phyloP scores from a whole-genome alignment of 2,888 invertebrate species.

The Helleia helle region DNA sequence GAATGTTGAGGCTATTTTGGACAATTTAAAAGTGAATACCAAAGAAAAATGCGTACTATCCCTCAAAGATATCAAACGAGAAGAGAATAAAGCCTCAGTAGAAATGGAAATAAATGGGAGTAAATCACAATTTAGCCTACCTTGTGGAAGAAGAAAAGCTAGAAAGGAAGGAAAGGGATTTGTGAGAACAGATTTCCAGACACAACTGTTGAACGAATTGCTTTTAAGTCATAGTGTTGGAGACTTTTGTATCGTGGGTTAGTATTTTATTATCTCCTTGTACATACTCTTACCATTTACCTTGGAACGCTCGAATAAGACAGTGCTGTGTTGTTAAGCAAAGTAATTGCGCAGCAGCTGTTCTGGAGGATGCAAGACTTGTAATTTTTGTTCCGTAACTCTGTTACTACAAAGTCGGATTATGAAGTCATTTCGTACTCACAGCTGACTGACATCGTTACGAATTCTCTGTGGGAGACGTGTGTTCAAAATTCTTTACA shows the following conservation, averaged over 20 bases:
- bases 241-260: conserved; percentile 89
- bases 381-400: too few relatives aligned
- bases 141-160: conserved; percentile 39
- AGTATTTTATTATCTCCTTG: too few relatives aligned
- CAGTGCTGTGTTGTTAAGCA: too few relatives aligned
- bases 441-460: too few relatives aligned
- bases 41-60: conserved; percentile 34
- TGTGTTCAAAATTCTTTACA: too few relatives aligned
- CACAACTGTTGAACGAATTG: conserved; percentile 82
- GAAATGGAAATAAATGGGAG: conserved; percentile 49
- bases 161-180: conserved; percentile 35
- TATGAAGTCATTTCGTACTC: too few relatives aligned
- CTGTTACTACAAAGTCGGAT: too few relatives aligned
- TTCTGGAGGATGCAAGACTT: too few relatives aligned
- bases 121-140: conserved; percentile 52
- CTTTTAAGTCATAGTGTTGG: conserved; percentile 83
- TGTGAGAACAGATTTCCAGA: conserved; percentile 86
- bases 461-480: too few relatives aligned
- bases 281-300: too few relatives aligned
- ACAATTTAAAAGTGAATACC: conserved; percentile 71
- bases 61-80: conserved; percentile 35
- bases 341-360: too few relatives aligned
- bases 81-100: conserved; percentile 48
- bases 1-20: conserved; percentile 81
- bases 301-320: too few relatives aligned